These are phyloP conservation scores for Ichneumoninae sp. DNA, from an alignment of 2,888 invertebrate genomes.

Conservation along the genomic window DNA sequence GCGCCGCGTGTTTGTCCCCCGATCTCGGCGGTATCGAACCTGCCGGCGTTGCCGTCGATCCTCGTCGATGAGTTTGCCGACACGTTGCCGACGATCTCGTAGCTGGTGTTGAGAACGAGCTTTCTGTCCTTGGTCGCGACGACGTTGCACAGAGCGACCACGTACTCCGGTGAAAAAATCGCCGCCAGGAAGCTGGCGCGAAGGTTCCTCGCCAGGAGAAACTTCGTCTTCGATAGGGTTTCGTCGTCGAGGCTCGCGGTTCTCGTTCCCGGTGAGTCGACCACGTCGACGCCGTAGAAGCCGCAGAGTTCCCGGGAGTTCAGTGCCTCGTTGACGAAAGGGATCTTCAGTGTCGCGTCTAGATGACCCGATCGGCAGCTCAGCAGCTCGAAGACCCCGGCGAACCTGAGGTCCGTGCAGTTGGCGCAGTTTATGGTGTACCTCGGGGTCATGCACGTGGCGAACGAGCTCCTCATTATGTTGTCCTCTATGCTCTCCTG, in stretches of 20 bases:
- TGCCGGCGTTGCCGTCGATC: constrained; percentile 37
- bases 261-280: background rate
- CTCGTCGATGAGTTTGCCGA: constrained; percentile 62
- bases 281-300: constrained; percentile 56
- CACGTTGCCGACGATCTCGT: constrained; percentile 82
- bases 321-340: constrained; percentile 88
- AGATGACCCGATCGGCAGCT: constrained; percentile 89
- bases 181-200: constrained; percentile 87
- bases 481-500: constrained; percentile 75
- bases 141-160: constrained; percentile 92
- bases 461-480: constrained; percentile 72
- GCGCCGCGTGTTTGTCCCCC: constrained; percentile 34
- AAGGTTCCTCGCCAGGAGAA: constrained; percentile 23
- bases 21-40: constrained; percentile 14
- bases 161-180: constrained; percentile 88
- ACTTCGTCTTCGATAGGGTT: constrained; percentile 26
- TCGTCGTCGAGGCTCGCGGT: background rate
- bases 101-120: constrained; percentile 88
- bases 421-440: constrained; percentile 89
- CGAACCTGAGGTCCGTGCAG: constrained; percentile 90
- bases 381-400: constrained; percentile 90
- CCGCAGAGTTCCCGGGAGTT: constrained; percentile 86
- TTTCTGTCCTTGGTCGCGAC: constrained; percentile 89
- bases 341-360: constrained; percentile 87
- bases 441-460: constrained; percentile 89